Evolutionary conservation across 1,140 invertebrate genomes (phyloP), one percentile per base, ranked within the genome.

Genomic region (Pachyrhynchus sulphureomaculatus): DNA sequence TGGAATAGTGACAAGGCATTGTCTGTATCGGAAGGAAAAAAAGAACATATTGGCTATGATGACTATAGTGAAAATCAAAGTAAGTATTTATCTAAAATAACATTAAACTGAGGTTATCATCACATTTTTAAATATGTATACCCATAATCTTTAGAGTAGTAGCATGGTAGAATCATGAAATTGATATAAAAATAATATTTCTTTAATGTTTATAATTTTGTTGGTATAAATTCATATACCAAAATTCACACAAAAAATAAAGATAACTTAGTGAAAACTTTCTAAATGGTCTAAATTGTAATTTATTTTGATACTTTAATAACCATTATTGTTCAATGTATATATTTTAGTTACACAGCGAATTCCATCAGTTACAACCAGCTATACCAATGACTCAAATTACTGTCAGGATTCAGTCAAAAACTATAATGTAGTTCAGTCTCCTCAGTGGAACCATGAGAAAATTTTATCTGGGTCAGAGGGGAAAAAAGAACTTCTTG

Each of bases 1-100:
- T 72, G 69, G 71, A 59, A 68, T 41, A 67, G 64, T 45, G 67
- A 68, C 12, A 52, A 62, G 36, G 36, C 53, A 20, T 48, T 58
- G 13, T 54, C 56, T 9, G 60, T 37, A 12, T 36, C 53, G 4
- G 65, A 62, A 45, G 66, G 55, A 1, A 70, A 72, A 62, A 65
- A 62, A 13, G 15, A 13, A 10, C 8, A 47, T 36, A 33, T 26
- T 17, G 52, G 52, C 32, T 68, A 66, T 6, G 67, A 69, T 17
- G 64, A 55, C 15, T 39, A 64, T 2, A 68, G 60, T 56, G 68
- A 72, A 8, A 72, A 72, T 59, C 37, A 29, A 8, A 48, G 60
- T 62, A 56, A 51, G 58, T 51, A 18, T n/a, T 18, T 39, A 37
- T 56, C 2, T 32, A 13, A 39, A 37, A 1, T 4, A 3, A 15